These are phyloP conservation scores for Panagrolaimus sp. DNA, from an alignment of 1,140 invertebrate species.

Conservation along the genomic window DNA sequence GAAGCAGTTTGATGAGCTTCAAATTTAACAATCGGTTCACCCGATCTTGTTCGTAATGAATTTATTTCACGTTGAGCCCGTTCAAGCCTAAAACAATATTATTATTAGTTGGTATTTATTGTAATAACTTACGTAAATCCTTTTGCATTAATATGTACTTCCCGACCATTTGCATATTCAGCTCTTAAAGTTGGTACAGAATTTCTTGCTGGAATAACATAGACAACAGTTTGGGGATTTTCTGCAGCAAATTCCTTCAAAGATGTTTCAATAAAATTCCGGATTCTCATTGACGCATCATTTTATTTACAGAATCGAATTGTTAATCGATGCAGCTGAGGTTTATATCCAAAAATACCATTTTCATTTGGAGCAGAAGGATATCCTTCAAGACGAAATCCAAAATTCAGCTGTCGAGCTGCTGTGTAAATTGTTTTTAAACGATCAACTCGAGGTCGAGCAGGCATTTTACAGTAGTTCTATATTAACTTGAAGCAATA, in stretches of 20 bases:
- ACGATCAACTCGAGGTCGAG: constrained; percentile 46
- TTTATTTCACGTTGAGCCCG: constrained; percentile 35
- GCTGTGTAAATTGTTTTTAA: constrained; percentile 44
- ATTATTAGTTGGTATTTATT: neutral
- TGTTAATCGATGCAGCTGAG: constrained; percentile 41
- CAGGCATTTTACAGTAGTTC: constrained; percentile 34
- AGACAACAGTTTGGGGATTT: constrained; percentile 42
- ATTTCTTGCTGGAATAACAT: constrained; percentile 39
- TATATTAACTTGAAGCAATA: neutral
- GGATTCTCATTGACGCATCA: constrained; percentile 35
- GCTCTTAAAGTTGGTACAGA: constrained; percentile 34
- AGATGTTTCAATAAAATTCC: constrained; percentile 36
- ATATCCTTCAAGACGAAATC: constrained; percentile 36
- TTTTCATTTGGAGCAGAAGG: constrained; percentile 41
- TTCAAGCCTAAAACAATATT: constrained; percentile 37
- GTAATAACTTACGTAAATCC: constrained; percentile 31
- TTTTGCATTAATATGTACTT: constrained; percentile 40
- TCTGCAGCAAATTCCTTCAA: constrained; percentile 38
- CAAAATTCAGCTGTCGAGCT: constrained; percentile 44
- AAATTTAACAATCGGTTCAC: constrained; percentile 43
- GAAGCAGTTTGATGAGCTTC: constrained; percentile 35
- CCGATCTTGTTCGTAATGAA: constrained; percentile 34
- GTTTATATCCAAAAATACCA: constrained; percentile 28
- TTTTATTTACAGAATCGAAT: constrained; percentile 40
- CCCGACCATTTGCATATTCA: constrained; percentile 44